Evolutionary conservation across 2,113 vertebrate genomes (phyloP), one percentile per base, ranked within the genome.

Genomic region (Strix aluco): DNA sequence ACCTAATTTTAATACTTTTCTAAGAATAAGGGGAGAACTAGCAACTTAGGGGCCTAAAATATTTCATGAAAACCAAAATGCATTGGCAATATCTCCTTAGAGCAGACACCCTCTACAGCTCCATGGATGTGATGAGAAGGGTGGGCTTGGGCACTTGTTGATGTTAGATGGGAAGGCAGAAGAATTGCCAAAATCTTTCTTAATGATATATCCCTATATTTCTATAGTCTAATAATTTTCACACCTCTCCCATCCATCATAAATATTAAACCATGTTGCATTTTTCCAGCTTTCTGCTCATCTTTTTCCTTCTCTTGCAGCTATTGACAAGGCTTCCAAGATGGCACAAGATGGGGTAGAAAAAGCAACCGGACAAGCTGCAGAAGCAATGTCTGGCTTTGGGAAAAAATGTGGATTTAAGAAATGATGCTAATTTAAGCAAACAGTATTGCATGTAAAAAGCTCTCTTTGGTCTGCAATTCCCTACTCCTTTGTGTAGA

Each of bases 341-440:
- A 44, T 20, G 8, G 93, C 80, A 2, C 95, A 97, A 88, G 97
- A 97, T 2, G 96, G 94, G n/a, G 82, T 95, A 49, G 97, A 95
- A 80, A 95, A 95, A 94, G 95, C 73, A 46, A 49, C 94, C 0
- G 97, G 90, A 52, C 93, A 97, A 72, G 94, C 96, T 81, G 79
- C 95, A 80, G 96, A 97, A 88, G 85, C 94, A 17, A 27, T 96
- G 42, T 91, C 95, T 66, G 95, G 90, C 74, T 38, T 97, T 47
- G 97, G 95, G 63, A 97, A 97, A 93, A 97, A 96, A 75, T 82
- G 75, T 40, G 96, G 95, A 62, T 84, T 97, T 84, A 96, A 96
- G 91, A 97, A 97, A 95, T 96, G 71, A 96, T 84, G 58, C 13
- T 67, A 58, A 86, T 70, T 82, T 59, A 92, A 89, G 74, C 44